A percentile compares a stretch with the other conserved stretches of the same genome.
These are phyloP conservation scores for Corythoichthys intestinalis DNA, from an alignment of 2,113 vertebrate genomes.

Conservation along the genomic window DNA sequence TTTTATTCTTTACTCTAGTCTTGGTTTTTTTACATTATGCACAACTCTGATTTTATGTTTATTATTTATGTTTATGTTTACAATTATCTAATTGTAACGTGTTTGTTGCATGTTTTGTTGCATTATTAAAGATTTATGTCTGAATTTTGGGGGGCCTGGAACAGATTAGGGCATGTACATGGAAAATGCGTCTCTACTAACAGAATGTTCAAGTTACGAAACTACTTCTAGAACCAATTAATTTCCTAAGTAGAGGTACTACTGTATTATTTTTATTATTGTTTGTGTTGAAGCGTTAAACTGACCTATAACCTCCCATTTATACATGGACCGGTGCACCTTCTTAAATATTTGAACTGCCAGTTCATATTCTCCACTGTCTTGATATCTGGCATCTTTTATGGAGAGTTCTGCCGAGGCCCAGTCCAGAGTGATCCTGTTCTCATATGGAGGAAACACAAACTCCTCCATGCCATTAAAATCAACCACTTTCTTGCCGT, in stretches of 20 bases:
- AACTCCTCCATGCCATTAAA: conserved; percentile 15
- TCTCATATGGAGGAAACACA: background rate
- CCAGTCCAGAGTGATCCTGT: conserved; percentile 44
- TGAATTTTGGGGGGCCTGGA: too few species aligned
- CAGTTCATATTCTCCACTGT: conserved; percentile 52
- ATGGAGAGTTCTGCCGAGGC: conserved; percentile 30
- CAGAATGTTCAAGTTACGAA: too few species aligned
- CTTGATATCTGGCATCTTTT: conserved; percentile 21
- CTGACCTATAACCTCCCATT: conserved; percentile 58
- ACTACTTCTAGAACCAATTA: too few species aligned
- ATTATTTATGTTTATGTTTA: too few species aligned
- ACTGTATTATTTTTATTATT: background rate
- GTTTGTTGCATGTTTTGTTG: background rate
- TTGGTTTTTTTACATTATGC: too few species aligned
- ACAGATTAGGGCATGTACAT: too few species aligned
- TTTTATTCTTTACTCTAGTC: too few species aligned
- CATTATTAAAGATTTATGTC: too few species aligned
- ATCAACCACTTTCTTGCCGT: conserved; percentile 39
- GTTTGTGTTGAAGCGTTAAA: background rate
- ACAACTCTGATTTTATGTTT: too few species aligned
- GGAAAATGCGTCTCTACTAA: too few species aligned
- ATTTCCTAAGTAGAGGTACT: too few species aligned
- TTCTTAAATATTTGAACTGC: background rate
- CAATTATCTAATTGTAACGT: too few species aligned
- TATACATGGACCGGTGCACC: rapidly evolving